These are phyloP conservation scores for Tachypleus tridentatus DNA, from an alignment of 1,140 invertebrate genomes.

Conservation along the genomic window DNA sequence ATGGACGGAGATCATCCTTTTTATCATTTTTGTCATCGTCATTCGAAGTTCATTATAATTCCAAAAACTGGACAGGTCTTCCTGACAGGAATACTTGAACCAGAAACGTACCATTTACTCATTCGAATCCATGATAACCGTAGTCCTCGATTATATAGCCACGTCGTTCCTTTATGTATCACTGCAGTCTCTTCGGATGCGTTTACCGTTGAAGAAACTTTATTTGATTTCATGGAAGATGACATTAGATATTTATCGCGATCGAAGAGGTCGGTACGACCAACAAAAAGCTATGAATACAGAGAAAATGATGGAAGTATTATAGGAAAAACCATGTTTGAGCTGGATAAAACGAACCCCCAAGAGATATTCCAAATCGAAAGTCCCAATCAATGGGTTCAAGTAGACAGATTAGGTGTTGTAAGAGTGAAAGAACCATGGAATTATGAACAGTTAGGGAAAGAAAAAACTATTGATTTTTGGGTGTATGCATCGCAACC, in stretches of 20 bases:
- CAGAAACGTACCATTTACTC: conserved; percentile 31
- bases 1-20: conserved; percentile 75
- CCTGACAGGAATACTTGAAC: conserved; percentile 43
- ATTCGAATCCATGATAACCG: conserved; percentile 71
- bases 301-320: conserved; percentile 78
- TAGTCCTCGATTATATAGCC: conserved; percentile 46
- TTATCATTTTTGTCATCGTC: conserved; percentile 62
- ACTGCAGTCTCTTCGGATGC: conserved; percentile 15
- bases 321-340: conserved; percentile 75
- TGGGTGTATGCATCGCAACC: conserved; percentile 49
- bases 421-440: conserved; percentile 90
- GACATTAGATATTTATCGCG: neutral
- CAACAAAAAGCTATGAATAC: conserved; percentile 83
- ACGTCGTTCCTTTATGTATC: conserved; percentile 12
- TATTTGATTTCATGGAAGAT: neutral
- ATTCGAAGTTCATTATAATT: conserved; percentile 66
- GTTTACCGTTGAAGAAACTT: neutral
- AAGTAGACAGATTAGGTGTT: conserved; percentile 76
- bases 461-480: conserved; percentile 90
- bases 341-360: conserved; percentile 80
- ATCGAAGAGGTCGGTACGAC: conserved; percentile 54
- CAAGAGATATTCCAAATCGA: conserved; percentile 87
- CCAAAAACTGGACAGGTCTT: conserved; percentile 83
- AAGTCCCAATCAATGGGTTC: conserved; percentile 69
- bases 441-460: conserved; percentile 91